Conservation (phyloP, 2,113 vertebrate genomes). For the Ascaphus truei region DNA sequence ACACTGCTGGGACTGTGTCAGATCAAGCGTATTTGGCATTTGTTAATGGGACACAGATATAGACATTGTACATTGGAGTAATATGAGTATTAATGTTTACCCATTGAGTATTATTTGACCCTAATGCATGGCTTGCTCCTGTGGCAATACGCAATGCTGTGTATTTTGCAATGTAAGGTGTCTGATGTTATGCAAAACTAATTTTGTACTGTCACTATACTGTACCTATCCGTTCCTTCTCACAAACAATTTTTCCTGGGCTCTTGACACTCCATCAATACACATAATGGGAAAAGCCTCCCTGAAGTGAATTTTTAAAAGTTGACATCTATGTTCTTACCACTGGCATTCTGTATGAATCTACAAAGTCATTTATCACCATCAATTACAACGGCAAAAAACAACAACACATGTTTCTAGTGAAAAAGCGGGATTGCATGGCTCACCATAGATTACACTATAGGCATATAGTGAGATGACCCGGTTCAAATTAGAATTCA, state of each 20-base stretch:
- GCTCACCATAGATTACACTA: not conserved
- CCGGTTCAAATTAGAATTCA: not conserved
- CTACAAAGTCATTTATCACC: slow-evolving; percentile 14
- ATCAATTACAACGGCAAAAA: slow-evolving; percentile 13
- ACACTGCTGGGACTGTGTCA: too few species aligned
- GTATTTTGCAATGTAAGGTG: slow-evolving; percentile 16
- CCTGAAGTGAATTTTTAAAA: slow-evolving; percentile 32
- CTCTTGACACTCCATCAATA: slow-evolving; percentile 28
- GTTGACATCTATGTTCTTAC: slow-evolving; percentile 27
- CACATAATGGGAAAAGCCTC: slow-evolving; percentile 32
- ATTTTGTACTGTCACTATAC: slow-evolving; percentile 20
- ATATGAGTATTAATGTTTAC: too few species aligned
- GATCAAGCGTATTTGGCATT: too few species aligned
- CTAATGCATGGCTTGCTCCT: not conserved
- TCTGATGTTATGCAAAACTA: slow-evolving; percentile 18
- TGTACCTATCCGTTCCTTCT: slow-evolving; percentile 20
- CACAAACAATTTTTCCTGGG: slow-evolving; percentile 22
- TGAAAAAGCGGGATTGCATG: not conserved
- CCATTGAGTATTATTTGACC: too few species aligned
- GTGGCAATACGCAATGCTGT: slow-evolving; percentile 1
- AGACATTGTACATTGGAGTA: too few species aligned
- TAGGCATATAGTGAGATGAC: not conserved
- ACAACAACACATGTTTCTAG: not conserved
- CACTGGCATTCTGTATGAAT: slow-evolving; percentile 21
- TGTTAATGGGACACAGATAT: too few species aligned